phyloP scores from a whole-genome alignment of 2,797 vertebrate species.

The Ciconia nigra region DNA sequence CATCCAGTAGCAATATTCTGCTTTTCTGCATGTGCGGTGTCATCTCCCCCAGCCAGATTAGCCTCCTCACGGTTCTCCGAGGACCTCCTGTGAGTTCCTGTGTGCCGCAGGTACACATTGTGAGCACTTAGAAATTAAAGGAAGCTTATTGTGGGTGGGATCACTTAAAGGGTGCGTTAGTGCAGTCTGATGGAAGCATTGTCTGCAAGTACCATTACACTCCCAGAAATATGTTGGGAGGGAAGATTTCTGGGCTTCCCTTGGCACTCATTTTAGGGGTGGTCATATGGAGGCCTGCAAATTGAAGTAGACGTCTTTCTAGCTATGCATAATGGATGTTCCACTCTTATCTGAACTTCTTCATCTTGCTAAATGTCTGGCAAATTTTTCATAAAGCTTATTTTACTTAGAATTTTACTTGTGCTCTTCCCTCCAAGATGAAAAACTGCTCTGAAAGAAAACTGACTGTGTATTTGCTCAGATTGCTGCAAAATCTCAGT shows the following conservation, averaged over 20 bases:
- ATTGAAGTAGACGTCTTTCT: background rate
- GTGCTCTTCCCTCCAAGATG: background rate
- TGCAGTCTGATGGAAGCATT: background rate
- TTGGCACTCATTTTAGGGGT: background rate
- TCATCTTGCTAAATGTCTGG: background rate
- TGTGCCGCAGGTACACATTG: background rate
- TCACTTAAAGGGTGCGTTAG: background rate
- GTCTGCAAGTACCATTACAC: background rate
- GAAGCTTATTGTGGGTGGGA: background rate
- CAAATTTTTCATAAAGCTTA: background rate
- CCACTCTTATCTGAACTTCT: background rate
- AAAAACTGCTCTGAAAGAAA: background rate
- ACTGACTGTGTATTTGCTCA: background rate
- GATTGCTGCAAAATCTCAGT: background rate
- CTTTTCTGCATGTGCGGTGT: background rate
- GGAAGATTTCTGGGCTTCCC: background rate
- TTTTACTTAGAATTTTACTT: background rate
- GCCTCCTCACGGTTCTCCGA: accelerated
- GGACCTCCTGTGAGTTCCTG: background rate
- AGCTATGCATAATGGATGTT: background rate
- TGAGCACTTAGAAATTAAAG: background rate
- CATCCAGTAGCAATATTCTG: background rate
- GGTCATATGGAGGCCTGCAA: background rate
- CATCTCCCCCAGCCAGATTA: background rate
- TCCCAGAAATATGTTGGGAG: background rate